Conservation (phyloP, 2,113 vertebrate species). For the Leucopsar rothschildi region DNA sequence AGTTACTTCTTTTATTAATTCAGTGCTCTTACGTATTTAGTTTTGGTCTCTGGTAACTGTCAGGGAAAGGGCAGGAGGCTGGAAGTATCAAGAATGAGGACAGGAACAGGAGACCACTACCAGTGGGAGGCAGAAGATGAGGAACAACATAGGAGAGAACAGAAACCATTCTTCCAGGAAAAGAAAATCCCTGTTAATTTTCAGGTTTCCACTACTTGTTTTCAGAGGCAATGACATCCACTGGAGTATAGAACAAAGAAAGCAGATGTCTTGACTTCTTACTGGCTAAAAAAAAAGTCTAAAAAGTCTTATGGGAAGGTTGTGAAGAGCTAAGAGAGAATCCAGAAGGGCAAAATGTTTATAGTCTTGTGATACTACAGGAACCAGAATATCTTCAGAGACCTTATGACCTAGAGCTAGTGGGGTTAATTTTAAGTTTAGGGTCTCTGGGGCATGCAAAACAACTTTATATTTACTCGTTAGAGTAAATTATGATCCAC, state of each 20-base stretch:
- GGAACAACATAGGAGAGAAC: not conserved
- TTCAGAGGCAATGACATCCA: not conserved
- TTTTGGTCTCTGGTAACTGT: not conserved
- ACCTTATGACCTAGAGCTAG: not conserved
- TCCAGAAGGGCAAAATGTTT: not conserved
- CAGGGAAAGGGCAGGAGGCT: not conserved
- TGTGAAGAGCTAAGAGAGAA: not conserved
- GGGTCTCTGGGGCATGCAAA: not conserved
- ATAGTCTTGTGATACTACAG: not conserved
- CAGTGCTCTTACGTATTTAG: not conserved
- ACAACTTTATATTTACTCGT: not conserved
- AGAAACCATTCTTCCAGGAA: not conserved
- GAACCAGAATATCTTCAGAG: not conserved
- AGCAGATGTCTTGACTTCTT: not conserved
- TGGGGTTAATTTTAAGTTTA: not conserved
- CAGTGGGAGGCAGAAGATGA: not conserved
- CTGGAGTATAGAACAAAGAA: not conserved
- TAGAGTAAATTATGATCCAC: not conserved
- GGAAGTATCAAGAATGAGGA: not conserved
- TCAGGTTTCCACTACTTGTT: not conserved
- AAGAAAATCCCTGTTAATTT: not conserved
- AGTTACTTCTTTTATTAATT: not conserved
- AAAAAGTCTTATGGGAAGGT: not conserved
- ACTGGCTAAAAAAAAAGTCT: not conserved
- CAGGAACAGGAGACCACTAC: not conserved